Conservation (phyloP, 2,113 vertebrate genomes). For the Acrocephalus arundinaceus region DNA sequence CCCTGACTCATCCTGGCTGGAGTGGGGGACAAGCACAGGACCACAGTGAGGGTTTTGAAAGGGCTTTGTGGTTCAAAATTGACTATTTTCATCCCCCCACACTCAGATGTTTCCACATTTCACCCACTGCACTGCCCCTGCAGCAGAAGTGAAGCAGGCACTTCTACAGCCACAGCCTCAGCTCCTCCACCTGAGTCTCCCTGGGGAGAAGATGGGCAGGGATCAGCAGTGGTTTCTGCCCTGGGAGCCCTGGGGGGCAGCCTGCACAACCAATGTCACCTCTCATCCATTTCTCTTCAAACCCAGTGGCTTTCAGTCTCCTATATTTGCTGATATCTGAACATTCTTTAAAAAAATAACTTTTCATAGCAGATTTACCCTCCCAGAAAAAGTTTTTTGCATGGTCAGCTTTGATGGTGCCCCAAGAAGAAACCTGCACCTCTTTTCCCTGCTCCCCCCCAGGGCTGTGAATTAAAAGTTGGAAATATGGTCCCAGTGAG, state of each 20-base stretch:
- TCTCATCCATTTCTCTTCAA: neutral
- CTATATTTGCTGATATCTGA: neutral
- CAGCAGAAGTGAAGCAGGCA: neutral
- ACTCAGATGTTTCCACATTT: neutral
- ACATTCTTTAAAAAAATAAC: neutral
- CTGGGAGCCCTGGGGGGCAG: accelerated
- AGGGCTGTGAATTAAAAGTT: neutral
- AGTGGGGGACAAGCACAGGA: neutral
- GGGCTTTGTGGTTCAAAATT: neutral
- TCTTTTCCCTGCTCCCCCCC: neutral
- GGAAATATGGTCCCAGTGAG: neutral
- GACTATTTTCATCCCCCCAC: neutral
- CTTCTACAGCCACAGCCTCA: neutral
- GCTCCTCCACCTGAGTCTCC: neutral
- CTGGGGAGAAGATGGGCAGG: neutral
- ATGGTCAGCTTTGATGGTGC: neutral
- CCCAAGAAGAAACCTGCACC: neutral
- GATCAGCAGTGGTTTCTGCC: neutral
- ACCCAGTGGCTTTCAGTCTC: neutral
- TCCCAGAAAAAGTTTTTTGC: neutral
- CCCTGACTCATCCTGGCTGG: neutral
- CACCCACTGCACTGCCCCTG: neutral
- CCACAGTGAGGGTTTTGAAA: neutral
- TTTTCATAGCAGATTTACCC: neutral
- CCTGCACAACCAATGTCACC: neutral